Evolutionary conservation across 2,888 invertebrate genomes (phyloP).

Genomic region (Luperina testacea): DNA sequence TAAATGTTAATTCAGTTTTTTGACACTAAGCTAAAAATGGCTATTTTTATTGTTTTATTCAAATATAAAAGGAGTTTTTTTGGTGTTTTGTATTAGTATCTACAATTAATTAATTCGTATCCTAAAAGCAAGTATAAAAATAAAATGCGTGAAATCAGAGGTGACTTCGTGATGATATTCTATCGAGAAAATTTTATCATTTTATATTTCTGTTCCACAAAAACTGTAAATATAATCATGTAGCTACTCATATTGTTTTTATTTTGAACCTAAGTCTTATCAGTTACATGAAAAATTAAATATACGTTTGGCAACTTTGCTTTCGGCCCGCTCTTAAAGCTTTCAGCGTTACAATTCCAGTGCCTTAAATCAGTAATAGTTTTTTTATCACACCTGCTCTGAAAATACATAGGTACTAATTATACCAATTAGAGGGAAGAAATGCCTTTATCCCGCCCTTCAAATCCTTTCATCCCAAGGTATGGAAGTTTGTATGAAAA

Average conservation of each 20-base stretch:
- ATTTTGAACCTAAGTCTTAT: neutral
- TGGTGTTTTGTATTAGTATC: too few species aligned
- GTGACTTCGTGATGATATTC: neutral
- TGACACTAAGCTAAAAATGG: too few species aligned
- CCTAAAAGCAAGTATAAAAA: too few species aligned
- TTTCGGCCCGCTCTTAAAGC: neutral
- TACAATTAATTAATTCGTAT: neutral
- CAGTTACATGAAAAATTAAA: neutral
- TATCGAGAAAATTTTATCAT: neutral
- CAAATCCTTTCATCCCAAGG: too few species aligned
- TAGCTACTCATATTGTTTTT: neutral
- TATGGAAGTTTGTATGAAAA: too few species aligned
- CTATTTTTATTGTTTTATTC: neutral
- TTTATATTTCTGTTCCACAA: neutral
- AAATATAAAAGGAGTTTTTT: neutral
- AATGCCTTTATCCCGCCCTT: too few species aligned
- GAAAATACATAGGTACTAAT: too few species aligned
- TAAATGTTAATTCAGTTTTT: too few species aligned
- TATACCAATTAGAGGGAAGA: too few species aligned
- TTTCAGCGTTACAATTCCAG: neutral
- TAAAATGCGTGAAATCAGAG: neutral
- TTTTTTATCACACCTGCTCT: too few species aligned
- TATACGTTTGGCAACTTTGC: neutral
- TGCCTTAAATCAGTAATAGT: neutral
- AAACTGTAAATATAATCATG: neutral